phyloP scores from a whole-genome alignment of 1,140 invertebrate genomes.

The Drosophila suzukii region DNA sequence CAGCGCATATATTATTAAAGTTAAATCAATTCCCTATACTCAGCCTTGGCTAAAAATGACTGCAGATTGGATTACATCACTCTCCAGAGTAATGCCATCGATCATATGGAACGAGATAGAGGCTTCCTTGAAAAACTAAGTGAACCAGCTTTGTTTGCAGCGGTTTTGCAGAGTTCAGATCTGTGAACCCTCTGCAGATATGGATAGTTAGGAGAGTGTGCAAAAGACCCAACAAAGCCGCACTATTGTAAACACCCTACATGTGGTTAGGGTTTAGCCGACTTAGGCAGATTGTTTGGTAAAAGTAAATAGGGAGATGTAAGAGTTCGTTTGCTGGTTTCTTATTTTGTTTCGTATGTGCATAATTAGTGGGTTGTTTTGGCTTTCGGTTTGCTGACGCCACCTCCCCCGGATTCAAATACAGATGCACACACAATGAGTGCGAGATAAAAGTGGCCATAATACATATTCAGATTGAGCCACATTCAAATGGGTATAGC shows the following conservation, averaged over 20 bases:
- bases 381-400: conserved; percentile 33
- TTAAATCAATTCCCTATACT: conserved; percentile 3
- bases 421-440: conserved; percentile 51
- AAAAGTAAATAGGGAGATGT: not conserved
- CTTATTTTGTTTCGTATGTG: conserved; percentile 45
- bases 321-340: conserved; percentile 6
- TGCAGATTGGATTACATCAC: conserved; percentile 26
- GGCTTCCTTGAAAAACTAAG: conserved; percentile 31
- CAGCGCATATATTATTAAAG: not conserved
- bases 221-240: conserved; percentile 53
- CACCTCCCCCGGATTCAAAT: conserved; percentile 29
- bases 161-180: conserved; percentile 10
- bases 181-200: conserved; percentile 16
- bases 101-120: conserved; percentile 25
- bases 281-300: not conserved
- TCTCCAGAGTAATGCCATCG: conserved; percentile 8
- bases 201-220: conserved; percentile 9
- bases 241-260: conserved; percentile 60
- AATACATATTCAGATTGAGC: conserved; percentile 58
- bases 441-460: conserved; percentile 41
- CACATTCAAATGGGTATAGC: conserved; percentile 9
- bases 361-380: conserved; percentile 61
- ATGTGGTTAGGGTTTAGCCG: not conserved
- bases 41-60: conserved; percentile 10
- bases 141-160: conserved; percentile 15